Percentiles rank a stretch among this genome's conserved stretches.
Conservation (phyloP, 2,888 invertebrate species). For the Drosophila niveifrons region DNA sequence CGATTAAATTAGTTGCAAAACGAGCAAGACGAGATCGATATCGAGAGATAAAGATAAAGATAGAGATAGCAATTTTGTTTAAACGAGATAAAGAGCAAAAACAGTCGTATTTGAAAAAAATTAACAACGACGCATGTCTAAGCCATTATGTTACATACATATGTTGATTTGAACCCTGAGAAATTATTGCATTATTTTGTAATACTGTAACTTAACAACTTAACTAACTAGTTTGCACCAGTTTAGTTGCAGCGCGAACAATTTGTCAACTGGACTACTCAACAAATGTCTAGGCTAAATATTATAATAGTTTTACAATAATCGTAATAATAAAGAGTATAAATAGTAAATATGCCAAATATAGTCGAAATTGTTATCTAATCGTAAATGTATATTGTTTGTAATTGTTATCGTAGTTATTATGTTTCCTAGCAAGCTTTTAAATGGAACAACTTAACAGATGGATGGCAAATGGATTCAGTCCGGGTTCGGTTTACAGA, state of each 20-base stretch:
- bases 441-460: not conserved
- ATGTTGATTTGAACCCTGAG: constrained; percentile 36
- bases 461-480: constrained; percentile 4
- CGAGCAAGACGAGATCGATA: not conserved
- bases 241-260: constrained; percentile 18
- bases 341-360: constrained; percentile 2
- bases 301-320: constrained; percentile 2
- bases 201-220: constrained; percentile 7
- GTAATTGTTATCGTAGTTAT: constrained; percentile 1
- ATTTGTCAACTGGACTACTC: constrained; percentile 16
- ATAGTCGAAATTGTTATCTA: not conserved
- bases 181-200: constrained; percentile 18
- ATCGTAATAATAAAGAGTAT: not conserved
- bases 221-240: constrained; percentile 15
- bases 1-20: constrained; percentile 14
- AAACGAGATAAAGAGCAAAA: too few species aligned
- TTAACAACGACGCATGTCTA: constrained; percentile 11
- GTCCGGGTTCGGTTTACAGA: not conserved
- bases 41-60: not conserved
- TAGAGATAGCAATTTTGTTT: not conserved
- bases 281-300: constrained; percentile 8
- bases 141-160: constrained; percentile 6
- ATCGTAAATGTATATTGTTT: not conserved
- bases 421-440: not conserved
- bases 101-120: not conserved